phyloP scores from a whole-genome alignment of 1,140 invertebrate species.

The Bombus impatiens region DNA sequence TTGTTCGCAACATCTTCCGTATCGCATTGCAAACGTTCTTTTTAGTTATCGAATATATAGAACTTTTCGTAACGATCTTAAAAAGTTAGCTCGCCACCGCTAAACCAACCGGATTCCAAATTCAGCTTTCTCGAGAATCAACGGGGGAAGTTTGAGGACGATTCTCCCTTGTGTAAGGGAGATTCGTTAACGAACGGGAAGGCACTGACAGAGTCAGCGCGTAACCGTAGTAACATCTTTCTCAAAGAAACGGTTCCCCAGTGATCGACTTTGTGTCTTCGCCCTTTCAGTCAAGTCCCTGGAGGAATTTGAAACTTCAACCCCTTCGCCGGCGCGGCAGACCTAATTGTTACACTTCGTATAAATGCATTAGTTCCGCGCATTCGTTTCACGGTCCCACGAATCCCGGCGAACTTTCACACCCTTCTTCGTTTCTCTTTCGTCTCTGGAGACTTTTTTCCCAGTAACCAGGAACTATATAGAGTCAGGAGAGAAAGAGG shows the following conservation, averaged over 20 bases:
- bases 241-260: slow-evolving; percentile 42
- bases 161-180: background rate
- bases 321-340: slow-evolving; percentile 50
- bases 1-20: slow-evolving; percentile 52
- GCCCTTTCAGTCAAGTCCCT: slow-evolving; percentile 19
- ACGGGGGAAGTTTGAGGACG: slow-evolving; percentile 14
- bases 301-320: slow-evolving; percentile 24
- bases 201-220: background rate
- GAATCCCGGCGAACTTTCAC: slow-evolving; percentile 66
- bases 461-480: background rate
- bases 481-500: background rate
- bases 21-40: background rate
- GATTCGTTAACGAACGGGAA: slow-evolving; percentile 16
- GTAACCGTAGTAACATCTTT: background rate
- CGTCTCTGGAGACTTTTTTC: slow-evolving; percentile 57
- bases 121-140: background rate
- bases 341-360: slow-evolving; percentile 81
- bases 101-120: background rate
- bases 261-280: slow-evolving; percentile 35
- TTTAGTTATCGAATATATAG: background rate
- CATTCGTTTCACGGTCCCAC: slow-evolving; percentile 78
- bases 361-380: slow-evolving; percentile 80
- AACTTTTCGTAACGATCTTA: background rate
- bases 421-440: slow-evolving; percentile 51
- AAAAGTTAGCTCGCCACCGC: background rate